Conservation (phyloP, 1,140 invertebrate species). For the Neotoxoptera formosana region DNA sequence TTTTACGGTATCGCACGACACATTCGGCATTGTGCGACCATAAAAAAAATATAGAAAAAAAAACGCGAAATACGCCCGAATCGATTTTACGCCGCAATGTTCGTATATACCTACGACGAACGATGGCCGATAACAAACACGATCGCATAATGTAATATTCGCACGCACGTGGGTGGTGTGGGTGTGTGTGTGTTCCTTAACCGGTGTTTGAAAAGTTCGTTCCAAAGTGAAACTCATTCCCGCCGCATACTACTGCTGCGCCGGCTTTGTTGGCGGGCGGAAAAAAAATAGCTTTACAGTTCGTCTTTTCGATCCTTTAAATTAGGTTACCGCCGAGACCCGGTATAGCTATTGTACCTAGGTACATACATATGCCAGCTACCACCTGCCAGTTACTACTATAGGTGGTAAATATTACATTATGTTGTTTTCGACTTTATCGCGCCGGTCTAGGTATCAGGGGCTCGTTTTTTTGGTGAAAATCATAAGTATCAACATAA, state of each 20-base stretch:
- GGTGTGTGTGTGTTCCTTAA: neutral
- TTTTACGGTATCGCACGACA: neutral
- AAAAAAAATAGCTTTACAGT: neutral
- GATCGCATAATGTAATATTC: conserved; percentile 4
- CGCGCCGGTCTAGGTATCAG: neutral
- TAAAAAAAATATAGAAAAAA: neutral
- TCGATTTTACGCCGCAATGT: neutral
- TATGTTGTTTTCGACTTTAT: neutral
- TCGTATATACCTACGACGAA: neutral
- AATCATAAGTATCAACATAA: neutral
- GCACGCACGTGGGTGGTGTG: neutral
- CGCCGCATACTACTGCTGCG: too few species aligned
- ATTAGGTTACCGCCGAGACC: conserved; percentile 4
- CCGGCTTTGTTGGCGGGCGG: neutral
- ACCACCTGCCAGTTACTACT: too few species aligned
- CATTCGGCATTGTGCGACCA: neutral
- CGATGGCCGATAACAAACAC: conserved; percentile 6
- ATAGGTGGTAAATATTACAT: neutral
- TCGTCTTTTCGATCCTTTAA: conserved; percentile 1
- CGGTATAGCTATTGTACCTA: neutral
- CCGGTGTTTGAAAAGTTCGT: neutral
- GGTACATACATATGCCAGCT: too few species aligned
- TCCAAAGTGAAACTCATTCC: neutral
- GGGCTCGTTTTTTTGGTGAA: neutral
- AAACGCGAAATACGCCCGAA: neutral